Percentiles rank a stretch among this genome's conserved stretches.
These are phyloP conservation scores for Pseudococcus longispinus DNA, from an alignment of 2,888 invertebrate species.

Conservation along the genomic window DNA sequence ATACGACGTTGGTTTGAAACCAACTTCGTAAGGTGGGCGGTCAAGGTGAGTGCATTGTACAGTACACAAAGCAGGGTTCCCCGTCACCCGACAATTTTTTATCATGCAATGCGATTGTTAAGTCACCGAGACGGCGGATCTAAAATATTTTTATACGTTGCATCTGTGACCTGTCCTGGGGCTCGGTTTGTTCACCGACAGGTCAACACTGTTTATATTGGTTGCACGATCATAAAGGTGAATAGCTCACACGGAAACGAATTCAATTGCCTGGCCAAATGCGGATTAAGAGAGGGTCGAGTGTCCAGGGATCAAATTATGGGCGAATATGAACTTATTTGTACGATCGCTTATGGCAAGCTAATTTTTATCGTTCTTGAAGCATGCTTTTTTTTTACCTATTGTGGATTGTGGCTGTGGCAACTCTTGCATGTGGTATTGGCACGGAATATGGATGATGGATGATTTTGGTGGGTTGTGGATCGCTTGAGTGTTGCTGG, in stretches of 20 bases:
- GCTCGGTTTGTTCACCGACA: neutral
- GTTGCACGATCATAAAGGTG: neutral
- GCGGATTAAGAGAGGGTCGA: neutral
- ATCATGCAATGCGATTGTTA: neutral
- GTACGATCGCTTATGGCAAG: neutral
- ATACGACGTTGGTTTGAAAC: conserved; percentile 14
- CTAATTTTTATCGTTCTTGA: neutral
- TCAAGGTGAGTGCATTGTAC: conserved; percentile 13
- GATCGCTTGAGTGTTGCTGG: neutral
- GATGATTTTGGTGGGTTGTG: neutral
- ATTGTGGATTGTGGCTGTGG: neutral
- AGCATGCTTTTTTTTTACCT: neutral
- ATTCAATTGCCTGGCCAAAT: neutral
- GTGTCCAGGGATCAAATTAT: neutral
- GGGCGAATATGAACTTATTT: neutral
- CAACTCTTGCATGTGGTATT: neutral
- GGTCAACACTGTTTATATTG: conserved; percentile 1
- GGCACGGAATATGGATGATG: neutral
- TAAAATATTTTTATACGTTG: neutral
- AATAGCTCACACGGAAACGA: neutral
- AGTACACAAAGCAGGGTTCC: neutral
- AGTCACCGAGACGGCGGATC: neutral
- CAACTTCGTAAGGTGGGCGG: neutral
- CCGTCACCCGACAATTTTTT: neutral
- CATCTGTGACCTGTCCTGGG: neutral